Conservation (phyloP, 2,888 invertebrate species). For the Serripes groenlandicus region DNA sequence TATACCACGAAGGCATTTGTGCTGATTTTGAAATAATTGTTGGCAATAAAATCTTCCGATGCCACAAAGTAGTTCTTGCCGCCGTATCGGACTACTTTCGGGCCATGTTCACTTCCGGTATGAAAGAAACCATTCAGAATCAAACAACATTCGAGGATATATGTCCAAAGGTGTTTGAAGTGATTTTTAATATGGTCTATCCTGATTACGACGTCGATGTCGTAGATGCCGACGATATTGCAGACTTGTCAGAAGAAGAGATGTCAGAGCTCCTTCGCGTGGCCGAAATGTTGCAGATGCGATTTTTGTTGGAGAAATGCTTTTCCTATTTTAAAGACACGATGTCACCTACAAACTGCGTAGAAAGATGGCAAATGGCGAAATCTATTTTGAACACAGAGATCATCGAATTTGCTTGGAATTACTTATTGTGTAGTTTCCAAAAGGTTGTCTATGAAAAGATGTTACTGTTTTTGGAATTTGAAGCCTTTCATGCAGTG, state of each 20-base stretch:
- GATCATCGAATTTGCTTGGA: constrained; percentile 17
- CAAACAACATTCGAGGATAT: constrained; percentile 43
- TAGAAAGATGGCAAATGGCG: constrained; percentile 50
- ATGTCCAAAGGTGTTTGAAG: constrained; percentile 43
- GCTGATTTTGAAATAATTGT: constrained; percentile 48
- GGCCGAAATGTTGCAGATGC: constrained; percentile 55
- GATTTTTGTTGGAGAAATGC: constrained; percentile 30
- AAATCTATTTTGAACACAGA: constrained; percentile 27
- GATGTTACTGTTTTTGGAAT: constrained; percentile 21
- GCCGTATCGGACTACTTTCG: constrained; percentile 57
- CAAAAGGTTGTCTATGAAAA: constrained; percentile 9
- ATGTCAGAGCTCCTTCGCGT: constrained; percentile 42
- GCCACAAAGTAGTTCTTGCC: constrained; percentile 57
- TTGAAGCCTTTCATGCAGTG: constrained; percentile 37
- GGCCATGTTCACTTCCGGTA: constrained; percentile 58
- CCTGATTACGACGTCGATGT: not conserved
- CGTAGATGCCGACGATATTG: constrained; percentile 13
- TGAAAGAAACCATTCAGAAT: constrained; percentile 46
- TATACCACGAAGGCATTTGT: constrained; percentile 40
- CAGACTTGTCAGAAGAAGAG: constrained; percentile 22
- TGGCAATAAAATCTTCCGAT: constrained; percentile 47
- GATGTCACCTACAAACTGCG: constrained; percentile 41
- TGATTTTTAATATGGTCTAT: constrained; percentile 38
- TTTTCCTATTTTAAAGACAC: constrained; percentile 23
- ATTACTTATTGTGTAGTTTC: constrained; percentile 33